phyloP scores from a whole-genome alignment of 2,113 vertebrate genomes.

The Xenus cinereus region DNA sequence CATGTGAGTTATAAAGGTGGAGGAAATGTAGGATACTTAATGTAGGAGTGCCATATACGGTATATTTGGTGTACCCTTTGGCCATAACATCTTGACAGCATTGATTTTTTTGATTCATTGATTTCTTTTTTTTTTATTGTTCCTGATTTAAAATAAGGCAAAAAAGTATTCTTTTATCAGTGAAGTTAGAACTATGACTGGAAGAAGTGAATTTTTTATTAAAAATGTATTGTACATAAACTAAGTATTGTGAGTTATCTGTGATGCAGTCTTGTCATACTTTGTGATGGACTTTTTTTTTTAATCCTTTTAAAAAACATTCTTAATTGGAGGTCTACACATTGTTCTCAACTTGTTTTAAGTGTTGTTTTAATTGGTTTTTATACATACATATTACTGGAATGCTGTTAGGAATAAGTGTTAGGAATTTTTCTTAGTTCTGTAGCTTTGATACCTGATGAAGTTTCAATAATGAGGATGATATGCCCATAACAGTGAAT shows the following conservation, averaged over 20 bases:
- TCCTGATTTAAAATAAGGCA: background rate
- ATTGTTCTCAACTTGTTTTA: background rate
- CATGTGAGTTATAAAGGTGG: background rate
- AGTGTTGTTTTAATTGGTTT: background rate
- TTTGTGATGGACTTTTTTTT: background rate
- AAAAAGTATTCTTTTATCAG: background rate
- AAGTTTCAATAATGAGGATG: background rate
- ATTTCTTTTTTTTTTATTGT: background rate
- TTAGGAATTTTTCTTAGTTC: background rate
- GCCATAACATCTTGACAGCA: background rate
- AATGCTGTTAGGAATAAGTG: background rate
- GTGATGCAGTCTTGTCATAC: background rate
- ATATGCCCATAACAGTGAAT: background rate
- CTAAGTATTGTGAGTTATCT: background rate
- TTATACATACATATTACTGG: background rate
- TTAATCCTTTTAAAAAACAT: background rate
- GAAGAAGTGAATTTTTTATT: background rate
- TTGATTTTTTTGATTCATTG: background rate
- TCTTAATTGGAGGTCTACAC: background rate
- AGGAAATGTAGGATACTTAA: background rate
- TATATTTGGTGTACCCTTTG: background rate
- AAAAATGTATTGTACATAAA: background rate
- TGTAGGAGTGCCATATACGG: background rate
- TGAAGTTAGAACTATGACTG: background rate
- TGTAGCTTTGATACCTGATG: background rate